These are phyloP conservation scores for Willowsia nigromaculata DNA, from an alignment of 2,888 invertebrate genomes.

Conservation along the genomic window DNA sequence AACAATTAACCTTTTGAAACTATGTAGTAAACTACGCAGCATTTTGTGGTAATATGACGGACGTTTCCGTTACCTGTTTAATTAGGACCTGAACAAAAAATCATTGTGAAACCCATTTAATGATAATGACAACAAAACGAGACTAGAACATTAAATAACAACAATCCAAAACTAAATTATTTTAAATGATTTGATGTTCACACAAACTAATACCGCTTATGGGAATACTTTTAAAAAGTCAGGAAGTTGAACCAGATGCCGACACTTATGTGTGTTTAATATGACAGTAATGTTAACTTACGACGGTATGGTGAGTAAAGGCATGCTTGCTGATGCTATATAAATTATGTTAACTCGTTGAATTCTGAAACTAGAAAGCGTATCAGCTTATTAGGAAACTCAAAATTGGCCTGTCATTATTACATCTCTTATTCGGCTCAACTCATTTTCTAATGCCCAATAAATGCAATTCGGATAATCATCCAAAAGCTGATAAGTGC, in stretches of 20 bases:
- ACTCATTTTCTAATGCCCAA: background rate
- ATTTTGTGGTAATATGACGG: background rate
- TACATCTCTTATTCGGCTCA: background rate
- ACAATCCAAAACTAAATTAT: background rate
- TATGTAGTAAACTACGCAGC: too few relatives aligned
- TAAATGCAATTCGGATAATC: background rate
- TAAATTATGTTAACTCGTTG: too few relatives aligned
- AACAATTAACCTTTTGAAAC: too few relatives aligned
- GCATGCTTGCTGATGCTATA: background rate
- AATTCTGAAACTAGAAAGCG: constrained; percentile 67
- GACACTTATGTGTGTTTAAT: background rate
- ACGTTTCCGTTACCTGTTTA: background rate
- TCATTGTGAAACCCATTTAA: too few relatives aligned
- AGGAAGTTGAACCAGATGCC: constrained; percentile 59
- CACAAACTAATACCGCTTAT: background rate
- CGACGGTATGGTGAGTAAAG: background rate
- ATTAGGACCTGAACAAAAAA: background rate
- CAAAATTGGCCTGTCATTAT: background rate
- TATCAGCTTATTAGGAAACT: background rate
- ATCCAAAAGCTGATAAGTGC: background rate
- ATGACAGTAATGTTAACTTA: background rate
- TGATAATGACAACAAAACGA: background rate
- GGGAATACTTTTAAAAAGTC: constrained; percentile 32
- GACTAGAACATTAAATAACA: background rate
- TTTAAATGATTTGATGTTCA: background rate